Evolutionary conservation across 1,140 invertebrate genomes (phyloP), one percentile per base, ranked within the genome.

Genomic region (Venustaconcha ellipsiformis): DNA sequence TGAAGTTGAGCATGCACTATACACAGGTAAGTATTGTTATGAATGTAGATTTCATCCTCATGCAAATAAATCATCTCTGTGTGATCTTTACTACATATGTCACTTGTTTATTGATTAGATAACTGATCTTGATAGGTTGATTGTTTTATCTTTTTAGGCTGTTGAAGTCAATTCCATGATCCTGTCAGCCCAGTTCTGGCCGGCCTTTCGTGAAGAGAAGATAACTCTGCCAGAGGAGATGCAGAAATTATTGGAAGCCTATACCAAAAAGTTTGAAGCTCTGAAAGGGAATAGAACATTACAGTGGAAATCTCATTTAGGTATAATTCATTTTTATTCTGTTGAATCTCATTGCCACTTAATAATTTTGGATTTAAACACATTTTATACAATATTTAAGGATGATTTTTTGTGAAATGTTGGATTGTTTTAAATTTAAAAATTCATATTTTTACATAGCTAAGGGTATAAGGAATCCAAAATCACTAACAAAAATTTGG

Each of bases 141-240:
- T 48, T 48, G 11, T 48, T 48, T 48, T 48, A 23, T 48, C 8
- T 48, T 6, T 48, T 48, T 71, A 88, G 86, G 85, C 93, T 60
- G 94, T 97, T 83, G 92, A 93, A 48, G 92, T 95, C 14, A 94
- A 93, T 37, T 94, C 95, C 2, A 93, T 99, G 85, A 97, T 99
- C 78, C 90, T 99, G 14, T 99, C 97, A 0, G 96, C 96, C n/a
- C 97, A 99, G 86, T 99, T 99, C 92, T 99, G 98, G 98, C 98
- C 98, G 1, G 93, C 95, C 23, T 96, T 99, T 78, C 96, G 98
- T 87, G 96, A 98, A 87, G 97, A 99, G 90, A 96, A 94, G 81
- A 91, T 99, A 13, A 94, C 96, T 83, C 87, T 99, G 57, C 97
- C 97, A 8, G 91, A 93, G 37, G 91, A 93, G 82, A 93, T 99